phyloP scores from a whole-genome alignment of 64 coral and sea anemone genomes.

The Stylophora pistillata region DNA sequence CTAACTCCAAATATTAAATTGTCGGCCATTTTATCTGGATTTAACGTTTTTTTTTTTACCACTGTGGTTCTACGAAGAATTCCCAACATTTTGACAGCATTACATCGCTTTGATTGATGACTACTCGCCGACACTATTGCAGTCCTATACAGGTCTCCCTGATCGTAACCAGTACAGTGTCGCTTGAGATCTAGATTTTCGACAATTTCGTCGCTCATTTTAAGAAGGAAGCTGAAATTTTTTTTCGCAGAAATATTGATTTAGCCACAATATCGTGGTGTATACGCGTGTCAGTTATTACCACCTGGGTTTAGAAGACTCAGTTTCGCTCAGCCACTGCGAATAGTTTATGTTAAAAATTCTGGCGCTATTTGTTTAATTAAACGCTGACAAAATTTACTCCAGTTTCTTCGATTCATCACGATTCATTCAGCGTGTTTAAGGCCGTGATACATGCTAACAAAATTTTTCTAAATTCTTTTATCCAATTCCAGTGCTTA shows the following conservation, averaged over 20 bases:
- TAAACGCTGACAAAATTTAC: background rate
- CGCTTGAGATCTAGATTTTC: background rate
- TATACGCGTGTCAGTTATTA: background rate
- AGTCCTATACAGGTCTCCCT: background rate
- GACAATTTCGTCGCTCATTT: background rate
- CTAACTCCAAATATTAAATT: background rate
- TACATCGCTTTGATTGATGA: background rate
- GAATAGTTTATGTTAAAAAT: background rate
- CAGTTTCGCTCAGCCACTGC: background rate
- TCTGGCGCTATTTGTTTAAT: background rate
- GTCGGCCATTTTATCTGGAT: background rate
- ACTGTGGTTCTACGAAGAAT: background rate
- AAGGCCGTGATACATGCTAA: background rate
- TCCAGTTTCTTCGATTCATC: background rate
- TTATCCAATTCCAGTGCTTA: no score
- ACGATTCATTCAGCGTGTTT: background rate
- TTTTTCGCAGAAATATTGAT: background rate
- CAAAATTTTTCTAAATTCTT: background rate
- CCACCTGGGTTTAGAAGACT: background rate
- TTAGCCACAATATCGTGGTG: background rate
- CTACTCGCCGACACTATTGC: background rate
- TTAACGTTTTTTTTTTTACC: background rate
- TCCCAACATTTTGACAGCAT: background rate
- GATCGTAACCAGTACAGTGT: background rate
- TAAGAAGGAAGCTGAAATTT: background rate